A percentile compares a stretch with the other conserved stretches of the same genome.
These are phyloP conservation scores for Platynereis dumerilii DNA, from an alignment of 2,888 invertebrate species.

Conservation along the genomic window DNA sequence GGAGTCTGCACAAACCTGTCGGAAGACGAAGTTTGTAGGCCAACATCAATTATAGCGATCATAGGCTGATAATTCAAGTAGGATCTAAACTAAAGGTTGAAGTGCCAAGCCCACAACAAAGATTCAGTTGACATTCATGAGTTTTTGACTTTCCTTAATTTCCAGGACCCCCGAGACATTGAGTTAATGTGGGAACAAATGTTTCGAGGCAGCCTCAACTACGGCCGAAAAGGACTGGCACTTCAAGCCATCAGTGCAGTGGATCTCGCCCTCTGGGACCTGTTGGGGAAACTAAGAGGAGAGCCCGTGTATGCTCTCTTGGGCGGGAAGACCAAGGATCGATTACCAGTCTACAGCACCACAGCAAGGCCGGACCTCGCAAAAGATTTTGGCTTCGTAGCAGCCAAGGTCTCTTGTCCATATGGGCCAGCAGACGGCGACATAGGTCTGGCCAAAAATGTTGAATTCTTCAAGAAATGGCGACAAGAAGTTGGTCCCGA, in stretches of 20 bases:
- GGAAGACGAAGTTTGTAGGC: too few relatives aligned
- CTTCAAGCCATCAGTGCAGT: constrained; percentile 58
- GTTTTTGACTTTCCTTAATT: too few relatives aligned
- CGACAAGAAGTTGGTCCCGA: constrained; percentile 55
- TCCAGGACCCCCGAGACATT: constrained; percentile 52
- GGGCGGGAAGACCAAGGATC: constrained; percentile 57
- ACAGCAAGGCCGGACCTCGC: constrained; percentile 55
- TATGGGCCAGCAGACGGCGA: constrained; percentile 57
- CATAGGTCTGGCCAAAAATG: constrained; percentile 53
- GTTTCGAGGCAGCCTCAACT: constrained; percentile 56
- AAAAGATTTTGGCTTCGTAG: constrained; percentile 55
- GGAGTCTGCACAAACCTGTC: too few relatives aligned
- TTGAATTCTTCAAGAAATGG: constrained; percentile 51
- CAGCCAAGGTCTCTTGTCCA: constrained; percentile 54
- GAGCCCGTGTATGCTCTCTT: constrained; percentile 58
- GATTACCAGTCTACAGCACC: constrained; percentile 57
- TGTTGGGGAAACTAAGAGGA: constrained; percentile 51
- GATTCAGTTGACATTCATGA: too few relatives aligned
- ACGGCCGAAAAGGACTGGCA: constrained; percentile 56
- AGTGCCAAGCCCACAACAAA: too few relatives aligned
- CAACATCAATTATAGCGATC: too few relatives aligned
- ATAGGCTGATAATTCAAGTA: too few relatives aligned
- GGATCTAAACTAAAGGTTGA: too few relatives aligned
- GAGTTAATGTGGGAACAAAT: constrained; percentile 58
- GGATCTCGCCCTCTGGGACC: constrained; percentile 58